These are phyloP conservation scores for Nyctereutes procyonoides DNA, from an alignment of 2,113 vertebrate species.

Conservation along the genomic window DNA sequence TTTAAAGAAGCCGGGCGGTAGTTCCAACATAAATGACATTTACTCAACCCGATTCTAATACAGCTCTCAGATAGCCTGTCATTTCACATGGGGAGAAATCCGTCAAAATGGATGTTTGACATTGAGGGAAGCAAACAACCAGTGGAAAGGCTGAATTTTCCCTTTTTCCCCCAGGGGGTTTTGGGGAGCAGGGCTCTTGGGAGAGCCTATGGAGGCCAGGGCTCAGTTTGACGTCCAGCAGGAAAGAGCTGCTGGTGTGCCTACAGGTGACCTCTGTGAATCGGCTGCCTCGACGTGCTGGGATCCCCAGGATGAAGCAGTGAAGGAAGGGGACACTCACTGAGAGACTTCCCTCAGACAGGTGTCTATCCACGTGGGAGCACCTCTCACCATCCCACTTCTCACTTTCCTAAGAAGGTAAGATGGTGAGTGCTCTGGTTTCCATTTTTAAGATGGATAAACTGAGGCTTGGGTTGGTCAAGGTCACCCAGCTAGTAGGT, in stretches of 20 bases:
- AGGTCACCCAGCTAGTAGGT: neutral
- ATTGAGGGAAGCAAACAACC: neutral
- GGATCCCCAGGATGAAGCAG: neutral
- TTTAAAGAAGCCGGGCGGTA: neutral
- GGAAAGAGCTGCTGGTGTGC: neutral
- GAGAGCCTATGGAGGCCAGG: neutral
- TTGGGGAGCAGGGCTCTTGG: rapidly evolving
- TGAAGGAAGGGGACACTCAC: neutral
- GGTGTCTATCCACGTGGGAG: neutral
- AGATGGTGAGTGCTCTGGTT: neutral
- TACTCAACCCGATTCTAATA: neutral
- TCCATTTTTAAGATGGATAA: neutral
- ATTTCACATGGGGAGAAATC: neutral
- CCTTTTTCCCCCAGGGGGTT: neutral
- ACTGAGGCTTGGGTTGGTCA: neutral
- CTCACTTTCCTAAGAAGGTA: neutral
- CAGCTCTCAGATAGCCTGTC: neutral
- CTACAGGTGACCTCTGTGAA: neutral
- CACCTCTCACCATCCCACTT: neutral
- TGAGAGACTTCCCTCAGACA: neutral
- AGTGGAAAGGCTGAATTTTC: neutral
- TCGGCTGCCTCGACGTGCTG: no score
- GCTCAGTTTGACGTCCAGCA: neutral
- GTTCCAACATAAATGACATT: neutral
- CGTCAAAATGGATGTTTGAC: neutral